These are phyloP conservation scores for Protonemura montana DNA, from an alignment of 2,888 invertebrate species.

Conservation along the genomic window DNA sequence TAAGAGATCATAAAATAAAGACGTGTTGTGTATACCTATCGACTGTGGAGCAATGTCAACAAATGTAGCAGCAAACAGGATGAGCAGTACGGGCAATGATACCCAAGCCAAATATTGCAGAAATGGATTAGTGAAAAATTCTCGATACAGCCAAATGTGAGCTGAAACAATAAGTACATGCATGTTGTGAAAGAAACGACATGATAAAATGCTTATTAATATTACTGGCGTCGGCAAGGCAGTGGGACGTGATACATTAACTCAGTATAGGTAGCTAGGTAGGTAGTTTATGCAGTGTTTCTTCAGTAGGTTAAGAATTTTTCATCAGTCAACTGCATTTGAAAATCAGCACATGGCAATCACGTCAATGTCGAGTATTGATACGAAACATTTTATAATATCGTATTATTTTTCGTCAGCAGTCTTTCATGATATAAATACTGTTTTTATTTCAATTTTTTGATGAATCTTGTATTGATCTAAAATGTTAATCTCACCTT, in stretches of 20 bases:
- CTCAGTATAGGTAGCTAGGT: neutral
- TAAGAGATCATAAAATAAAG: neutral
- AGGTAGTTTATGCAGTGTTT: neutral
- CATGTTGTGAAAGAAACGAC: neutral
- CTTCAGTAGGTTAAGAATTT: neutral
- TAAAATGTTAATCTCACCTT: slow-evolving; percentile 66
- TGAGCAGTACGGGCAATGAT: slow-evolving; percentile 86
- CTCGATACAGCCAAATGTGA: slow-evolving; percentile 91
- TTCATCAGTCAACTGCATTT: slow-evolving; percentile 3
- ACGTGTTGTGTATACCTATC: slow-evolving; percentile 70
- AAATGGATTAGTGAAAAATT: slow-evolving; percentile 81
- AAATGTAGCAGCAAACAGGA: slow-evolving; percentile 95
- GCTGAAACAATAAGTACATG: slow-evolving; percentile 64
- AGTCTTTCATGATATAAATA: neutral
- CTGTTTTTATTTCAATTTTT: neutral
- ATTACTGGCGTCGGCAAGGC: neutral
- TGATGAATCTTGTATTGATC: neutral
- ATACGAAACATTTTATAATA: neutral
- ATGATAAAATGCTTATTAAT: slow-evolving; percentile 2
- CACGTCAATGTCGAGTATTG: neutral
- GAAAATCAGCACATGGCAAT: neutral
- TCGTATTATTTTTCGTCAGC: neutral
- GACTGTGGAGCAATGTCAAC: slow-evolving; percentile 97
- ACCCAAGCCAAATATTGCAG: slow-evolving; percentile 93
- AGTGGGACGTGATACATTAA: neutral